Evolutionary conservation across 2,888 invertebrate genomes (phyloP), one percentile per base, ranked within the genome.

Genomic region (Drosophila quinaria): DNA sequence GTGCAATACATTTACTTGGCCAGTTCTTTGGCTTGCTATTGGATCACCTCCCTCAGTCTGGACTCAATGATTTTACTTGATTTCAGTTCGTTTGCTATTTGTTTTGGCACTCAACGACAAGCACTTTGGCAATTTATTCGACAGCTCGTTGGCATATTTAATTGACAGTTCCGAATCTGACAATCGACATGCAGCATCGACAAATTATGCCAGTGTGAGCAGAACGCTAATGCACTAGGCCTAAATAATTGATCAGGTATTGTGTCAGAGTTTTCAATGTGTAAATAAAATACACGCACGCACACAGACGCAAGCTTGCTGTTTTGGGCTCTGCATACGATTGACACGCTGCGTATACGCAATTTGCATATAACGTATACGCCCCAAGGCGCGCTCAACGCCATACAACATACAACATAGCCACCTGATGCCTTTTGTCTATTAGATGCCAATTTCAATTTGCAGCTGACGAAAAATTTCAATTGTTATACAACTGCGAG

Each of bases 131-230:
- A 70, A 77, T 81, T 83, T 76, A 65, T 71, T 85, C 70, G 54
- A 33, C n/a, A 44, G 73, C 68, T 74, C 72, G 76, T 59, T 59
- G 88, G 81, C 83, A 85, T 87, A 87, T 85, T 85, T 85, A 87
- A 87, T 87, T 81, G 74, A 68, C 71, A 70, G 54, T 55, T 50
- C 39, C 44, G 37, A 69, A 31, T 39, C 31, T n/a, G 39, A 39
- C 46, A 47, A 31, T 17, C 42, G 72, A 58, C 86, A 55, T 67
- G 70, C 74, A 81, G 60, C 67, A n/a, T 67, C 77, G 79, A 81
- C 83, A 87, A 87, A 83, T 84, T 83, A 84, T 84, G 81, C 71
- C 81, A 72, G 67, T 82, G 81, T 71, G 70, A 69, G 62, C 46
- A 44, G 70, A 54, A 50, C 77, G 70, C 83, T 85, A 85, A 85